Conservation (phyloP, 2,888 invertebrate species). For the Agrotis clavis region DNA sequence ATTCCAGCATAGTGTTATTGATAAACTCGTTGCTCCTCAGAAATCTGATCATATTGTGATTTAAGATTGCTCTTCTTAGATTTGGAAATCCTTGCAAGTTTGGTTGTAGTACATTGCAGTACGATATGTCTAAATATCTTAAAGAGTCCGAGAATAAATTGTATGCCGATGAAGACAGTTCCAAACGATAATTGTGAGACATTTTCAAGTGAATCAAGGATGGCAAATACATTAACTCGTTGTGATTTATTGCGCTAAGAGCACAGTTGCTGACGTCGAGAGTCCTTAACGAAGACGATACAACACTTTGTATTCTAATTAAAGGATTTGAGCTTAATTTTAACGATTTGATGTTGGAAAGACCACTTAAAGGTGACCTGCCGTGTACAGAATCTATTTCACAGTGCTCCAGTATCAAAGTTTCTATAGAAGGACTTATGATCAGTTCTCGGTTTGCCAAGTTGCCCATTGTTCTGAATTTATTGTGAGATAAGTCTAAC, state of each 20-base stretch:
- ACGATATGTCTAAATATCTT: slow-evolving; percentile 91
- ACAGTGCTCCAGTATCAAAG: slow-evolving; percentile 92
- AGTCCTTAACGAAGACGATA: slow-evolving; percentile 88
- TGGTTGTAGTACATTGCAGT: slow-evolving; percentile 91
- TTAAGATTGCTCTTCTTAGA: slow-evolving; percentile 90
- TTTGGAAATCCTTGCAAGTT: slow-evolving; percentile 92
- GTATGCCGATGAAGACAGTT: slow-evolving; percentile 82
- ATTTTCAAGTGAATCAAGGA: slow-evolving; percentile 92
- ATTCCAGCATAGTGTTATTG: slow-evolving; percentile 91
- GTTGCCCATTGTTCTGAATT: slow-evolving; percentile 88
- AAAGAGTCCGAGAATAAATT: slow-evolving; percentile 89
- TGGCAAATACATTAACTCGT: slow-evolving; percentile 91
- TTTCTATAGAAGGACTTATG: slow-evolving; percentile 90
- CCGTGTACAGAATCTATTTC: slow-evolving; percentile 91
- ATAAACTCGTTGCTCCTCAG: slow-evolving; percentile 91
- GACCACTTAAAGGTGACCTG: slow-evolving; percentile 86
- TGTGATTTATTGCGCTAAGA: slow-evolving; percentile 86
- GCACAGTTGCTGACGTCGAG: slow-evolving; percentile 92
- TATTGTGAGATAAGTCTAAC: slow-evolving; percentile 93
- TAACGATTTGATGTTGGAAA: slow-evolving; percentile 89
- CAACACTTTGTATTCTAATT: slow-evolving; percentile 83
- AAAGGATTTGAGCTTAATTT: slow-evolving; percentile 90
- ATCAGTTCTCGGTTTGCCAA: slow-evolving; percentile 89
- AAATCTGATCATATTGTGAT: slow-evolving; percentile 92
- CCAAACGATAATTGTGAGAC: slow-evolving; percentile 91